Evolutionary conservation across 2,797 vertebrate genomes (phyloP).

Genomic region (Saguinus oedipus): DNA sequence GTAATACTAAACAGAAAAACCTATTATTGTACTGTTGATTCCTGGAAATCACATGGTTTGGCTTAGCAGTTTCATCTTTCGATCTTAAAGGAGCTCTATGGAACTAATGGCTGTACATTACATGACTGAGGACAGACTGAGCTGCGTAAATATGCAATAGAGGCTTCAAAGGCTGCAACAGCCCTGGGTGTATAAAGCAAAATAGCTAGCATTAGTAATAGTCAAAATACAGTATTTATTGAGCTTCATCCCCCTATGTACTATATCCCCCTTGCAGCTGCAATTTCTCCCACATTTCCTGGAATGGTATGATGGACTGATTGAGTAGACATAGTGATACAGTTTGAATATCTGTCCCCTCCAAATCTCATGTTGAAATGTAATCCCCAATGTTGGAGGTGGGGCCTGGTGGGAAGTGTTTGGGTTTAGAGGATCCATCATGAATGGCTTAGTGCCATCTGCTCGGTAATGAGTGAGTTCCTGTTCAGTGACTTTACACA

Average conservation of each 20-base stretch:
- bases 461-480: not conserved
- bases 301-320: not conserved
- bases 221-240: not conserved
- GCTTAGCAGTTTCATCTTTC: not conserved
- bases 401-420: not conserved
- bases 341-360: not conserved
- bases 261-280: not conserved
- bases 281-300: conserved; percentile 5
- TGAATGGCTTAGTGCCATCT: not conserved
- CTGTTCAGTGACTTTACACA: not conserved
- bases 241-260: not conserved
- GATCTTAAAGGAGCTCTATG: not conserved
- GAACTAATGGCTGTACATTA: not conserved
- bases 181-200: not conserved
- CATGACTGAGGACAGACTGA: not conserved
- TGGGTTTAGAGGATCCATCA: not conserved
- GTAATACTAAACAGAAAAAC: not conserved
- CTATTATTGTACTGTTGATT: not conserved
- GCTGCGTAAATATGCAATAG: conserved; percentile 26
- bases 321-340: not conserved
- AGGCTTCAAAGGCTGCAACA: not conserved
- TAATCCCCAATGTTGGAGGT: not conserved
- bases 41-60: not conserved
- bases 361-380: not conserved
- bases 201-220: not conserved